Percentiles rank a stretch among this genome's conserved stretches.
Conservation (phyloP, 2,888 invertebrate genomes). For the Tipula vernalis region DNA sequence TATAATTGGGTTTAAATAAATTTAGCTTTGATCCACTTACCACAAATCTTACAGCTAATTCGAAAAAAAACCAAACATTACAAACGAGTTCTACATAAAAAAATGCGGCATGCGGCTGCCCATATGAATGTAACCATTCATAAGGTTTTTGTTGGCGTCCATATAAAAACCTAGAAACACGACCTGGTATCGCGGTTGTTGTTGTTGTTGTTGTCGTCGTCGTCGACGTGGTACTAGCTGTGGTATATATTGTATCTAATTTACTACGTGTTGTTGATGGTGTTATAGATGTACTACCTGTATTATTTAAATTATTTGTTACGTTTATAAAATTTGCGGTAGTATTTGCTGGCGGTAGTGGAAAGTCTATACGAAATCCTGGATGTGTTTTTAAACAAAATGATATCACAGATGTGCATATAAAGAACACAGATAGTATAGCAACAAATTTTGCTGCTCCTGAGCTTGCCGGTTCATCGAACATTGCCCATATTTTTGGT, state of each 20-base stretch:
- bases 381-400: constrained; percentile 96
- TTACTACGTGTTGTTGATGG: constrained; percentile 18
- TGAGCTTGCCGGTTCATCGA: constrained; percentile 94
- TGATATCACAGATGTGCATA: constrained; percentile 87
- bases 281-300: constrained; percentile 18
- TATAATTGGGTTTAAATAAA: background rate
- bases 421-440: constrained; percentile 88
- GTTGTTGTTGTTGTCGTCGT: constrained; percentile 13
- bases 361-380: constrained; percentile 54
- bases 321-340: background rate
- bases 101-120: constrained; percentile 61
- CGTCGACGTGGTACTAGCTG: constrained; percentile 10
- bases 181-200: constrained; percentile 15
- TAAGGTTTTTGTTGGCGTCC: constrained; percentile 18
- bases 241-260: constrained; percentile 11
- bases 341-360: constrained; percentile 18
- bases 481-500: constrained; percentile 87
- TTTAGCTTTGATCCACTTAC: constrained; percentile 43
- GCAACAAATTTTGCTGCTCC: constrained; percentile 87
- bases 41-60: constrained; percentile 73
- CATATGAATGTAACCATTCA: constrained; percentile 40
- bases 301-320: constrained; percentile 5
- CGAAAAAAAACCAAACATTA: constrained; percentile 94
- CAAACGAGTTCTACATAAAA: constrained; percentile 87
- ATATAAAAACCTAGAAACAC: constrained; percentile 12